Evolutionary conservation across 2,113 vertebrate species (phyloP), one percentile per base, ranked within the genome.

Genomic region (Sminthopsis crassicaudata): DNA sequence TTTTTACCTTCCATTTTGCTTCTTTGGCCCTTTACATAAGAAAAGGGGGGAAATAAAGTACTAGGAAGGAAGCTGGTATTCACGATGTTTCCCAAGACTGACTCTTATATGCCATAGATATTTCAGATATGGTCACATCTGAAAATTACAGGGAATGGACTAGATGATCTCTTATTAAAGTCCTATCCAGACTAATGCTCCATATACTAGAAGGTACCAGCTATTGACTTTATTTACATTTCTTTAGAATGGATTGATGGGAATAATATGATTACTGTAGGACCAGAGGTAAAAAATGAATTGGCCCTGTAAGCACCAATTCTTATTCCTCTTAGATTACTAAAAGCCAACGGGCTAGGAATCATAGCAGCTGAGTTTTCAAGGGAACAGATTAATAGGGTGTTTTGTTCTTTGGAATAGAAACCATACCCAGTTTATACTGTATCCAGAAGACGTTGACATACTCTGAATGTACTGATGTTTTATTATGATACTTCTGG

Each of bases 241-340:
- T 96, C 94, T 92, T 97, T 96, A 93, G 95, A 96, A 76, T 84
- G 9, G 16, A 90, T 96, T 94, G 84, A 51, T 92, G 84, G 94
- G 93, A 88, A 94, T 96, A 94, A 96, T 96, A 92, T 97, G 96
- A 93, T 94, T 94, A 95, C 94, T 95, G 97, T 95, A 93, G 95
- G 90, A 90, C 92, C 95, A 94, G 76, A 90, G 94, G 91, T 67
- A 92, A 96, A 96, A 84, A 97, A 95, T 91, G 90, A 96, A 97
- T 96, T 96, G 94, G 91, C 91, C 92, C 89, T 27, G 57, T 60
- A 26, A 24, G 10, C 90, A 96, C 92, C 95, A 92, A 95, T 96
- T 89, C 76, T 60, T 91, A 53, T 91, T 93, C 94, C 89, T 84
- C 94, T 96, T 93, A 57, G 92, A 51, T 92, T 90, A 46, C 95